Percentiles rank a stretch among this genome's conserved stretches.
phyloP scores from a whole-genome alignment of 1,140 invertebrate species.

The Agrilus planipennis region DNA sequence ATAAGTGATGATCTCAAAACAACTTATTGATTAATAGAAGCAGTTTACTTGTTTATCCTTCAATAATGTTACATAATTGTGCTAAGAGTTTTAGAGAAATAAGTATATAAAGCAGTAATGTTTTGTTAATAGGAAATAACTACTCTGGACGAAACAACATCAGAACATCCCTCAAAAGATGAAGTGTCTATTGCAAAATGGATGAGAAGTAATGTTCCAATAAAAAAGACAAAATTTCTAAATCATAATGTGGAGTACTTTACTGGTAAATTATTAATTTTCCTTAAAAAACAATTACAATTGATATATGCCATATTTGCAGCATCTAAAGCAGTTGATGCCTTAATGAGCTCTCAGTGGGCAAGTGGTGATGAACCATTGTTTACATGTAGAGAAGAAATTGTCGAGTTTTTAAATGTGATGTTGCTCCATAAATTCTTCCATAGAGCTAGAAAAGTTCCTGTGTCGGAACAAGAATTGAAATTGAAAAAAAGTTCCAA shows the following conservation, averaged over 20 bases:
- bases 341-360: slow-evolving; percentile 85
- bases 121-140: slow-evolving; percentile 41
- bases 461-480: slow-evolving; percentile 61
- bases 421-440: slow-evolving; percentile 91
- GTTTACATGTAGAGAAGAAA: slow-evolving; percentile 71
- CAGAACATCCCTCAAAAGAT: slow-evolving; percentile 74
- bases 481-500: slow-evolving; percentile 53
- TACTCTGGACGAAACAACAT: slow-evolving; percentile 37
- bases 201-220: slow-evolving; percentile 83
- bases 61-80: too few species aligned
- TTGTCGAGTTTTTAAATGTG: slow-evolving; percentile 66
- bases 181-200: slow-evolving; percentile 90
- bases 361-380: slow-evolving; percentile 61
- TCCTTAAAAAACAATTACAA: not conserved
- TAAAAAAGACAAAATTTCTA: slow-evolving; percentile 89
- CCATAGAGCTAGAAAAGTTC: slow-evolving; percentile 84
- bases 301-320: slow-evolving; percentile 10
- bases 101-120: too few species aligned
- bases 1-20: too few species aligned
- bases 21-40: too few species aligned
- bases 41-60: too few species aligned
- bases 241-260: slow-evolving; percentile 96
- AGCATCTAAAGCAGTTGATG: slow-evolving; percentile 82
- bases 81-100: too few species aligned
- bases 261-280: slow-evolving; percentile 47